A percentile compares a stretch with the other conserved stretches of the same genome.
phyloP scores from a whole-genome alignment of 92 coral and sea anemone genomes.

The Epizoanthus illoricatus region DNA sequence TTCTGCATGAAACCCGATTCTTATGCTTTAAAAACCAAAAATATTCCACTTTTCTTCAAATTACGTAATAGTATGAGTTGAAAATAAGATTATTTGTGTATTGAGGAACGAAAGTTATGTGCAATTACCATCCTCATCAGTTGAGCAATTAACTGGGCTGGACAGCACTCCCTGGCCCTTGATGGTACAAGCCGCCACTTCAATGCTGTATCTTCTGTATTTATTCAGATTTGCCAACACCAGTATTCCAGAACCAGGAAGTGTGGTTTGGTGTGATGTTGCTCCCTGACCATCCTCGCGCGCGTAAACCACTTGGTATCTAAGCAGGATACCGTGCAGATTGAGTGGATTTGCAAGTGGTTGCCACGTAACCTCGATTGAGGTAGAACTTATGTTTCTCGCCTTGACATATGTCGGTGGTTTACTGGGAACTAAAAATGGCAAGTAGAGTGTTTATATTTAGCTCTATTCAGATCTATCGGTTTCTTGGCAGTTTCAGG shows the following conservation, averaged over 20 bases:
- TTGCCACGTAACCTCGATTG: constrained; percentile 66
- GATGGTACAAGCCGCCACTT: constrained; percentile 55
- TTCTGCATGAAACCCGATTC: too few species aligned
- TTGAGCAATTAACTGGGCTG: constrained; percentile 37
- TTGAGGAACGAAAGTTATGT: background rate
- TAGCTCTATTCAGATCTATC: background rate
- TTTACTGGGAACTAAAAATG: constrained; percentile 53
- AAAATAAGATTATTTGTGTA: too few species aligned
- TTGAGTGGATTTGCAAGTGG: constrained; percentile 58
- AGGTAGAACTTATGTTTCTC: constrained; percentile 71
- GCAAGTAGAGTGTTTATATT: too few species aligned
- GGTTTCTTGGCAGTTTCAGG: background rate
- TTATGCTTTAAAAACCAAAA: too few species aligned
- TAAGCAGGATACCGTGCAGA: constrained; percentile 63
- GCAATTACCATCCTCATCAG: constrained; percentile 73
- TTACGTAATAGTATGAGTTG: too few species aligned
- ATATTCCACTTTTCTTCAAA: too few species aligned
- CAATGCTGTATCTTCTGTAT: constrained; percentile 47
- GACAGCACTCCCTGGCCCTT: constrained; percentile 63
- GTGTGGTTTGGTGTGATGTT: background rate
- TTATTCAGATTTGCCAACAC: constrained; percentile 37
- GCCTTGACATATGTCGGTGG: constrained; percentile 55
- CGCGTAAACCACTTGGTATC: constrained; percentile 49
- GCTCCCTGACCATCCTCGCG: constrained; percentile 55
- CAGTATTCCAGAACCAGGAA: background rate